A percentile compares a stretch with the other conserved stretches of the same genome.
Evolutionary conservation across 1,140 invertebrate species (phyloP).

Genomic region (Ridgeia piscesae): DNA sequence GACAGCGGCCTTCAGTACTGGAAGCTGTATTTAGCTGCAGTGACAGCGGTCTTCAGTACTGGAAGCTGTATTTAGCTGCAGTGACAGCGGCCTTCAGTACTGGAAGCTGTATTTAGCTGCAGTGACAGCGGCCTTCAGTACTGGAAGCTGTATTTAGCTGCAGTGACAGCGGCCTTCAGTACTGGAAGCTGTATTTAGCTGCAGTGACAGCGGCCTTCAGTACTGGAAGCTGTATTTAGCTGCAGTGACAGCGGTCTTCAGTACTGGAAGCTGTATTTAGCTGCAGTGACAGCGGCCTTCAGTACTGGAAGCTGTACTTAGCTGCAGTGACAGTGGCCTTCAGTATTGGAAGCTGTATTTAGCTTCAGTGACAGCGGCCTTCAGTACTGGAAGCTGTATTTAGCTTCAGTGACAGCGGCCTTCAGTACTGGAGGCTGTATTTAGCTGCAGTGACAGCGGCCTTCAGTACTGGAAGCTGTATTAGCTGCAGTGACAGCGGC

Average conservation of each 20-base stretch:
- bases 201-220: background rate
- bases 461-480: background rate
- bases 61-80: background rate
- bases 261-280: slow-evolving; percentile 81
- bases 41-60: background rate
- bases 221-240: background rate
- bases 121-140: slow-evolving; percentile 67
- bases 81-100: background rate
- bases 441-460: background rate
- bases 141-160: slow-evolving; percentile 73
- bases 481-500: background rate
- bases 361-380: background rate
- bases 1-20: slow-evolving; percentile 75
- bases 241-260: slow-evolving; percentile 58
- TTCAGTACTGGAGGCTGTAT: background rate
- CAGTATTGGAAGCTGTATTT: background rate
- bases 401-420: too few species aligned
- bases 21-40: slow-evolving; percentile 66
- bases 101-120: background rate
- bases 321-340: background rate
- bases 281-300: too few species aligned
- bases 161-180: too few species aligned
- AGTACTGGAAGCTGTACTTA: background rate
- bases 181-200: background rate
- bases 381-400: slow-evolving; percentile 88